These are phyloP conservation scores for Spizaetus ornatus DNA, from an alignment of 2,113 vertebrate species.

Conservation along the genomic window DNA sequence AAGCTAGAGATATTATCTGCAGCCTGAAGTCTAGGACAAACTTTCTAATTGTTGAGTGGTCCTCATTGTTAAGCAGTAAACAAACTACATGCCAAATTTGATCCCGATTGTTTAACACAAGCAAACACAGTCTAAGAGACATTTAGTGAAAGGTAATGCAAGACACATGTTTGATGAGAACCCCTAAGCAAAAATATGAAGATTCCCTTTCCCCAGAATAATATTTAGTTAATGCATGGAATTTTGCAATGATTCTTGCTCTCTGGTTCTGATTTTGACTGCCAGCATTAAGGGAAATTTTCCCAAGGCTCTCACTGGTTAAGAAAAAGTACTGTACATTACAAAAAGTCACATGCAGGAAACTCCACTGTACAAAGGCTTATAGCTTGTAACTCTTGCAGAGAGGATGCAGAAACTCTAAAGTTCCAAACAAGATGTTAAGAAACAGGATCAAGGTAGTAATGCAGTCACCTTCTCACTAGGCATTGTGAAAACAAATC, in stretches of 20 bases:
- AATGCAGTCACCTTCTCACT: background rate
- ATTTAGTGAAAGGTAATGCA: conserved; percentile 31
- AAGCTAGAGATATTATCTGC: conserved; percentile 44
- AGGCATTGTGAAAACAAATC: background rate
- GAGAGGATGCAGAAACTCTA: background rate
- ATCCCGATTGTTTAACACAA: conserved; percentile 38
- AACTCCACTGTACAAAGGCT: background rate
- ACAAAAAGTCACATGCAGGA: background rate
- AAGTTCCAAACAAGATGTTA: background rate
- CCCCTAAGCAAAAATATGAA: conserved; percentile 10
- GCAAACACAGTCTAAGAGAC: conserved; percentile 16
- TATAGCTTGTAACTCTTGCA: background rate
- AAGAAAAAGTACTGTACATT: background rate
- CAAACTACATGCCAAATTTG: conserved; percentile 47
- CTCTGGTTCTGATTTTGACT: conserved; percentile 1
- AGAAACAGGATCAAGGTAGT: background rate
- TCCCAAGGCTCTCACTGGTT: background rate
- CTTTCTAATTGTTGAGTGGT: conserved; percentile 37
- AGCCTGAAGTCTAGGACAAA: conserved; percentile 13
- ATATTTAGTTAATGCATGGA: conserved; percentile 16
- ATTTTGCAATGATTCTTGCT: background rate
- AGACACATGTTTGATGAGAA: conserved; percentile 56
- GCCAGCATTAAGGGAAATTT: background rate
- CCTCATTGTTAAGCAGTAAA: conserved; percentile 45
- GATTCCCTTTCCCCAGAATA: background rate